Percentiles rank a stretch among this genome's conserved stretches.
Evolutionary conservation across 2,797 vertebrate genomes (phyloP).

Genomic region (Eupleurogrammus muticus): DNA sequence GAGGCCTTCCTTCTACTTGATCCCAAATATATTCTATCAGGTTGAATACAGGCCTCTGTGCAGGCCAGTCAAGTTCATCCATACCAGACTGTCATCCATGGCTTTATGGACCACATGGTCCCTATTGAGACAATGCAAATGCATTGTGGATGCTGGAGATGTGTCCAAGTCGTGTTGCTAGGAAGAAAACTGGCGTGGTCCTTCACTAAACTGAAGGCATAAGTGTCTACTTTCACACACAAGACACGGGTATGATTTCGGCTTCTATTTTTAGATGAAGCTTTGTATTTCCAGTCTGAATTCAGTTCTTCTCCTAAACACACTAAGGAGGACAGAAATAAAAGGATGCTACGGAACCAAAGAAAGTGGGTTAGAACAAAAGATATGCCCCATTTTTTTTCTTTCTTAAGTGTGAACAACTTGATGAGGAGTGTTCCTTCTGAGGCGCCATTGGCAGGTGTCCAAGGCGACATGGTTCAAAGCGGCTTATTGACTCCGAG

Average conservation of each 20-base stretch:
- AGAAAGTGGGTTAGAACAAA: constrained; percentile 8
- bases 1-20: too few relatives aligned
- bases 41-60: too few relatives aligned
- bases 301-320: constrained; percentile 18
- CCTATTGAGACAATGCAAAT: too few relatives aligned
- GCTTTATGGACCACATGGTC: too few relatives aligned
- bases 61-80: too few relatives aligned
- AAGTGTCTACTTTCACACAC: background rate
- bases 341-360: background rate
- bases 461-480: constrained; percentile 32
- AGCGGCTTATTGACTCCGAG: constrained; percentile 32
- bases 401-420: constrained; percentile 23
- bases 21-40: too few relatives aligned
- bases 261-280: constrained; percentile 31
- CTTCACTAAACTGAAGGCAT: background rate
- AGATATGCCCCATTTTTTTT: constrained; percentile 13
- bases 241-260: constrained; percentile 7
- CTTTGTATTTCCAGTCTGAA: constrained; percentile 8
- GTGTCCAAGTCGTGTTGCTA: too few relatives aligned
- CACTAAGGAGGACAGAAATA: background rate
- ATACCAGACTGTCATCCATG: too few relatives aligned
- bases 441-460: background rate
- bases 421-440: constrained; percentile 23
- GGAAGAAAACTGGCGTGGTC: too few relatives aligned
- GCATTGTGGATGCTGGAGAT: too few relatives aligned